Evolutionary conservation across 1,140 invertebrate species (phyloP), one percentile per base, ranked within the genome.

Genomic region (Drosophila varians): DNA sequence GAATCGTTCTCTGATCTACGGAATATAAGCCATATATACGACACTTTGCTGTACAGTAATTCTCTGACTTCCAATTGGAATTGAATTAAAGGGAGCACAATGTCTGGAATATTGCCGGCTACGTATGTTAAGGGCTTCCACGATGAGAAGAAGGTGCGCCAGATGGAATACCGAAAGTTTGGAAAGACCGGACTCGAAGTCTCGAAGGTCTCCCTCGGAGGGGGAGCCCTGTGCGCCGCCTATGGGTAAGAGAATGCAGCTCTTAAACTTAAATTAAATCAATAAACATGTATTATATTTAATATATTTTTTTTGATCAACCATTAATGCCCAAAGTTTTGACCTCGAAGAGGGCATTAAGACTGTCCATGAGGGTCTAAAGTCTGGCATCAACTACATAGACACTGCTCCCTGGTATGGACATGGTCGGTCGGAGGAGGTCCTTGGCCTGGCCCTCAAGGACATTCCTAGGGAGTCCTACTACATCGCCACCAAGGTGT

Each of bases 381-480:
- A 94, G 87, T 92, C 91, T 48, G 98, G 98, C n/a, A 93, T 99
- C n/a, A 99, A 99, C 92, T 98, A 97, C 74, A 95, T 99, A 47
- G 98, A 99, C 89, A 98, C 97, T 0, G 95, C 95, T 1, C 96
- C 97, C 0, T 98, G 95, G 94, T 99, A 99, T 90, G 97, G 97
- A 0, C 96, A 97, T 92, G 96, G 97, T 8, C 93, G 92, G 26
- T 95, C 96, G 0, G 97, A 99, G 92, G 92, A 92, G 66, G 92
- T 96, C 28, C 91, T 98, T 6, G 98, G 97, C 61, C 95, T 96
- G 93, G 97, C 96, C 0, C 92, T 98, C 0, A 92, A 94, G 90
- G 93, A 92, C 31, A 93, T 98, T 61, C 97, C 97, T 0, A 92
- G 98, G 28, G 71, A 95, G 56, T 93, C 96, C 3, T 99, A 96